Percentiles rank a stretch among this genome's conserved stretches.
Conservation (phyloP, 2,797 vertebrate species). For the Labroides dimidiatus region DNA sequence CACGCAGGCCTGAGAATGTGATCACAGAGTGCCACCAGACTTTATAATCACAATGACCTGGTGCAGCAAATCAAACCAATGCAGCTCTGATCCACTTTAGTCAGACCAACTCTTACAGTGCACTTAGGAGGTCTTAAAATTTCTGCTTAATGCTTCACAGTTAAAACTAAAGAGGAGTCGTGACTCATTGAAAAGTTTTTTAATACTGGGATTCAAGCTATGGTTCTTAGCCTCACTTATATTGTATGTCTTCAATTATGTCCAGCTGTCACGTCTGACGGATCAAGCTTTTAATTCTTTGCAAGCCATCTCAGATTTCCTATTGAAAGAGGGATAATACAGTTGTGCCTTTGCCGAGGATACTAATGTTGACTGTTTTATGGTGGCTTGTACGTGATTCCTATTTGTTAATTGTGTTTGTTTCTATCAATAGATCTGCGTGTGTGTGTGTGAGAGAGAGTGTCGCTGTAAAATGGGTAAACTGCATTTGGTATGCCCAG, state of each 20-base stretch:
- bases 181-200: slow-evolving; percentile 34
- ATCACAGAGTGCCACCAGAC: neutral
- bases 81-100: slow-evolving; percentile 6
- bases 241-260: slow-evolving; percentile 53
- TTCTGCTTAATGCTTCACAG: neutral
- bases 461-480: slow-evolving; percentile 37
- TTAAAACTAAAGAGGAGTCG: neutral
- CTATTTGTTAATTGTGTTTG: slow-evolving; percentile 58
- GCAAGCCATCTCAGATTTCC: slow-evolving; percentile 50
- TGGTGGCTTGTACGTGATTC: slow-evolving; percentile 58
- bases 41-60: neutral
- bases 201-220: slow-evolving; percentile 14
- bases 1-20: neutral
- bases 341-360: slow-evolving; percentile 50
- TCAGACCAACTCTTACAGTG: neutral
- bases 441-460: slow-evolving; percentile 1
- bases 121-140: neutral
- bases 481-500: slow-evolving; percentile 73
- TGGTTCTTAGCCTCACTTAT: slow-evolving; percentile 44
- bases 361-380: slow-evolving; percentile 60
- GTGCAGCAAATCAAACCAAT: slow-evolving; percentile 8
- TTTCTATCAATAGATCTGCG: slow-evolving; percentile 61
- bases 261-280: slow-evolving; percentile 54
- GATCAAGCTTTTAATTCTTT: slow-evolving; percentile 59
- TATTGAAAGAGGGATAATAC: slow-evolving; percentile 68